Base-by-base conservation (phyloP, 2,797 vertebrate genomes). In the Myotis findleyi region DNA sequence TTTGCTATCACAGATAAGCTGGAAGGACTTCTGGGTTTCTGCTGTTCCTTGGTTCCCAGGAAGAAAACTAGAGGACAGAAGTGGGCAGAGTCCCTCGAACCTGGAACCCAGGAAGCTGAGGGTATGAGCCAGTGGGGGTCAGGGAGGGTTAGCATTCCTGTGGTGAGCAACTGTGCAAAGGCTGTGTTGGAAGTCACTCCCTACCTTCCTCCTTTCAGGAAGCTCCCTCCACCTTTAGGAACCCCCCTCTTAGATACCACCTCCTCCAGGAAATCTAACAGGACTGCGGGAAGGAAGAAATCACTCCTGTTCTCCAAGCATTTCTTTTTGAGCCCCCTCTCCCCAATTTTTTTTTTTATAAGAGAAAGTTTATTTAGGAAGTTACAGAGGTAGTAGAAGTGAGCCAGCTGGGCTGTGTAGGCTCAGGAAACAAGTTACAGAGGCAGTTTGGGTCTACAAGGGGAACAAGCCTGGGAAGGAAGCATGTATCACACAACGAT, bases 201-300 rank as follows among this genome's bases (percentile, higher is more conserved):
- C 47, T 77, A 12, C 66, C 10, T 82, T 93, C 23, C 25, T 80
- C 38, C 51, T 85, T 89, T 94, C 14, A n/a, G 79, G 64, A 97
- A 23, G 55, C 21, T 64, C 53, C 18, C 33, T 69, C 21, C 20
- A 53, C 57, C 68, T 92, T 82, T 51, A 89, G 77, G 49, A 87
- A 55, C 38, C 38, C 8, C 3, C 7, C 14, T 53, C 16, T 30
- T 69, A 59, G 75, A 59, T 25, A 57, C 59, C 16, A 12, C 64
- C 71, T 77, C 12, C 16, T 77, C 16, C 62, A 77, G 59, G 57
- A 88, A 55, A 68, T 41, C 51, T 33, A 41, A 7, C 59, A 68
- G 51, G 44, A 59, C 20, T 77, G 33, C 4, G 7, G 33, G 33
- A 76, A 75, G 49, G 84, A 71, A 47, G 62, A 69, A 69, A 76